Evolutionary conservation across 2,797 vertebrate species (phyloP), one percentile per base, ranked within the genome.

Genomic region (Bovichtus diacanthus): DNA sequence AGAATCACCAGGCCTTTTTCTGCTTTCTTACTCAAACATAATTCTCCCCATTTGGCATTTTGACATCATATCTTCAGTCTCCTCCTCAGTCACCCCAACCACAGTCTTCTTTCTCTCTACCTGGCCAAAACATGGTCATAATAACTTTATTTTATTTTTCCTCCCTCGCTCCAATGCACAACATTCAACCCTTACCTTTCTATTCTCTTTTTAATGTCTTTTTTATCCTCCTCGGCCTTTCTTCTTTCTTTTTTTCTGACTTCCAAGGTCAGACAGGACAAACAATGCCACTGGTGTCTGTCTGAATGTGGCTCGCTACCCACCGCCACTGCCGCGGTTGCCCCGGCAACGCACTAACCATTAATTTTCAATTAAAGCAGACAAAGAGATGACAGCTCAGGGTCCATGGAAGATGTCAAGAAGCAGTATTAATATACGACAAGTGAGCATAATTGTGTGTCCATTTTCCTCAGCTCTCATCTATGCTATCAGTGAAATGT

Each of bases 361-460:
- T 99, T 99, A 99, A 99, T 99, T 99, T 99, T 99, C 98, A 99
- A 99, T 99, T 99, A 99, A 99, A 99, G 95, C 97, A 99, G 98
- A 99, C 98, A 99, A 99, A 99, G 98, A 96, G 96, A 97, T 98
- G 98, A 98, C 97, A 98, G 97, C 97, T 97, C 97, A 93, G 96
- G 97, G 97, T 98, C 97, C 96, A 96, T 96, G 97, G 96, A 98
- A 98, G 97, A 98, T 98, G 98, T 99, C 98, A 99, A 99, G 97
- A 98, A 97, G 97, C 97, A 96, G 97, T 98, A 98, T 99, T 99
- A 99, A 99, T 99, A 99, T 97, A 98, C 96, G 97, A 98, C 97
- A 98, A 98, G 97, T 97, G 97, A 98, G 97, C 96, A 97, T 98
- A 99, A 99, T 99, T 99, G 98, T 98, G 96, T 97, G 97, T 98